Evolutionary conservation across 2,888 invertebrate species (phyloP), one percentile per base, ranked within the genome.

Genomic region (Imbricaverruca yamaguchii): DNA sequence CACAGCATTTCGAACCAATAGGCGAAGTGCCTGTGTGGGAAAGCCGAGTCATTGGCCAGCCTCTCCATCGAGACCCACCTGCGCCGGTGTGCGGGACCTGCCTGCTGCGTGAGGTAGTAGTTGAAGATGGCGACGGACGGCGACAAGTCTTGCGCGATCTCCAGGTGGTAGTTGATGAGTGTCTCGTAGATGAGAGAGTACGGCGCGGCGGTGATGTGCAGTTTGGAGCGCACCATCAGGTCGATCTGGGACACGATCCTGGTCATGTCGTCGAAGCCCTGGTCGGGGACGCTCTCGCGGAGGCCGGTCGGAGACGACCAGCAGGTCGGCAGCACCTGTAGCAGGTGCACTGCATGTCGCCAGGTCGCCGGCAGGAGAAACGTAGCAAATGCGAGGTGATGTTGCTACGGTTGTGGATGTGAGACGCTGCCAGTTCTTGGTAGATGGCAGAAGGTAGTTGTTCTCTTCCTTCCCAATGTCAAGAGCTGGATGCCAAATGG

Each of bases 151-250:
- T 74, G 74, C 18, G 53, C 21, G 21, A 74, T 74, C 74, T 74
- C 74, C 74, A 74, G 53, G 53, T 74, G 74, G 74, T 74, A 74
- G 53, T 74, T 74, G 74, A 74, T 74, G 53, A 74, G 74, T 53
- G 74, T 74, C 53, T 74, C 74, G 74, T 74, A 74, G 39, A 74
- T 74, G 53, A 74, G 74, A 7, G 74, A 74, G 21, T 74, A 74
- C 12, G 74, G 74, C 18, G 74, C 74, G 18, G 18, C 74, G 8
- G 74, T 53, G 39, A 74, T 74, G 21, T 53, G 74, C 53, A 74
- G 53, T 15, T 74, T 74, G 53, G 74, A 74, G 53, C 53, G 39
- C 18, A 74, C 74, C 74, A 74, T 74, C 53, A 74, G 74, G 18
- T 74, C 74, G 39, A 74, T 74, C 53, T 74, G 74, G 1, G 74